Evolutionary conservation across 1,140 invertebrate genomes (phyloP).

Genomic region (Oreohelix idahoensis): DNA sequence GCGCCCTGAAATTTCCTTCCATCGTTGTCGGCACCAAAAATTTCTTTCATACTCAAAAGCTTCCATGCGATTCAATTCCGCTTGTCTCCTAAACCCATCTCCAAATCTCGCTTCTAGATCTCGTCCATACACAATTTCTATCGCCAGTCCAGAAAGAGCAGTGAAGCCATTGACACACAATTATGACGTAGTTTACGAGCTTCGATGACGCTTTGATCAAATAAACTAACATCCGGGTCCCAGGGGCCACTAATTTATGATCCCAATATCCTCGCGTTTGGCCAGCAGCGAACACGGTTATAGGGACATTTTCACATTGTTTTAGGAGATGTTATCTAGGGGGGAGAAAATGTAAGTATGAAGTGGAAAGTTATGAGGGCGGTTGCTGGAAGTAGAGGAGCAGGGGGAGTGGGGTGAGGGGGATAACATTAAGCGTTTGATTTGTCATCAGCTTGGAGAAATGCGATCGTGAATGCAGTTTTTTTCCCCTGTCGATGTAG

Average conservation of each 20-base stretch:
- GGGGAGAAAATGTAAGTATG: neutral
- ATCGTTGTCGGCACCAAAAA: neutral
- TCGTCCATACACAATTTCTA: slow-evolving; percentile 5
- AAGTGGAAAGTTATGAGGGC: neutral
- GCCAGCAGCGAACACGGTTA: neutral
- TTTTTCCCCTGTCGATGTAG: too few relatives aligned
- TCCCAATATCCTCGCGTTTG: slow-evolving; percentile 11
- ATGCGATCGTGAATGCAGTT: neutral
- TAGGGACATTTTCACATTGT: slow-evolving; percentile 13
- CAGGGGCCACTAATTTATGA: slow-evolving; percentile 18
- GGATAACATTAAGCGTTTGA: neutral
- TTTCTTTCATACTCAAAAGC: neutral
- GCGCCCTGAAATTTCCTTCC: neutral
- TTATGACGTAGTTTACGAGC: slow-evolving; percentile 33
- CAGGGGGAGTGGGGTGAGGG: neutral
- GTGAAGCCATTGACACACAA: slow-evolving; percentile 28
- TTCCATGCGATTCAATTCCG: neutral
- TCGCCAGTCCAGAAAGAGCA: slow-evolving; percentile 1
- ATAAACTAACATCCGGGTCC: slow-evolving; percentile 9
- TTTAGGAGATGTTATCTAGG: neutral
- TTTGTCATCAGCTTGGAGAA: neutral
- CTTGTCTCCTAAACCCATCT: neutral
- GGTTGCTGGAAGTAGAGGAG: neutral
- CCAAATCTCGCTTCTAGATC: neutral
- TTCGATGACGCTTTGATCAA: slow-evolving; percentile 31